Evolutionary conservation across 1,140 invertebrate genomes (phyloP).

Genomic region (Drosophila sturtevanti): DNA sequence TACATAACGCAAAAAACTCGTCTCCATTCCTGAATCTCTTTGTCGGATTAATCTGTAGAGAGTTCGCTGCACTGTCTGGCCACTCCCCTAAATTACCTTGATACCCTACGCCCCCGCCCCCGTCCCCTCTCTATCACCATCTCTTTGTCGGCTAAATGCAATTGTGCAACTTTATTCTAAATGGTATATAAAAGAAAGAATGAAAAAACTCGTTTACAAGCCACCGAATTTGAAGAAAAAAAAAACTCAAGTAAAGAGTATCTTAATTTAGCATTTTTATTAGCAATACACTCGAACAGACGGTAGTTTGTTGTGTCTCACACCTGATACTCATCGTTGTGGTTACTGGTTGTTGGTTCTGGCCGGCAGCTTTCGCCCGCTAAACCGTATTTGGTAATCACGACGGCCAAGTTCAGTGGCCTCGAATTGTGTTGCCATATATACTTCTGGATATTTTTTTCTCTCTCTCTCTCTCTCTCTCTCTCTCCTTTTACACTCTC

Average conservation of each 20-base stretch:
- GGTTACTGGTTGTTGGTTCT: conserved; percentile 31
- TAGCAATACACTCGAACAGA: conserved; percentile 44
- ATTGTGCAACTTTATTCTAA: conserved; percentile 74
- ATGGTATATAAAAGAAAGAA: no score
- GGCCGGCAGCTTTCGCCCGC: conserved; percentile 57
- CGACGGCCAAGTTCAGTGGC: conserved; percentile 72
- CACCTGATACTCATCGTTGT: conserved; percentile 48
- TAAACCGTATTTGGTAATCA: conserved; percentile 73
- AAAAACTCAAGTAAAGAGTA: conserved; percentile 18
- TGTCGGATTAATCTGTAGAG: conserved; percentile 22
- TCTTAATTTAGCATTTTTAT: conserved; percentile 67
- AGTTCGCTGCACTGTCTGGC: conserved; percentile 55
- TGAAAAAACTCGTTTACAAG: conserved; percentile 69
- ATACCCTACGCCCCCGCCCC: not conserved
- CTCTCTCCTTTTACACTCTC: conserved; percentile 16
- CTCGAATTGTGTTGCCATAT: conserved; percentile 69
- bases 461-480: conserved; percentile 9
- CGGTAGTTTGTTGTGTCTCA: conserved; percentile 36
- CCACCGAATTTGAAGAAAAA: conserved; percentile 50
- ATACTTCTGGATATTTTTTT: conserved; percentile 26
- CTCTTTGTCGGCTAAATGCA: conserved; percentile 33
- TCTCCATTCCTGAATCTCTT: conserved; percentile 17
- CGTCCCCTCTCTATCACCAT: not conserved
- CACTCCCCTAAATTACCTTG: conserved; percentile 5
- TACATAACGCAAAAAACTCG: conserved; percentile 35